phyloP scores from a whole-genome alignment of 1,140 invertebrate species.

The Adoxophyes honmai region DNA sequence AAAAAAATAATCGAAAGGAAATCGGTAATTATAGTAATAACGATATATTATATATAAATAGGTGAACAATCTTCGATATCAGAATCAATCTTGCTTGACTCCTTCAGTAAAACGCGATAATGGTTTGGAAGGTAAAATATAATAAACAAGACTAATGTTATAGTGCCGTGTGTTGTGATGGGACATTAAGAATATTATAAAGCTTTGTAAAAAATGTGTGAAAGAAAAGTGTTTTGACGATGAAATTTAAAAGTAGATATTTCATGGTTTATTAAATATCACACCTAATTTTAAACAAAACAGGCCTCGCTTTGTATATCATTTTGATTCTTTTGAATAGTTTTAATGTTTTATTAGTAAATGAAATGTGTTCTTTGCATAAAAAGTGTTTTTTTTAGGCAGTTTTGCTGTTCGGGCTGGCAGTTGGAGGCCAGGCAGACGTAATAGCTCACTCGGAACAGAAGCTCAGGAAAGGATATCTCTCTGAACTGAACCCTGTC shows the following conservation, averaged over 20 bases:
- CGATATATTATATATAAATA: slow-evolving; percentile 36
- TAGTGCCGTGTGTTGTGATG: too few species aligned
- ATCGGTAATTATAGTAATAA: slow-evolving; percentile 17
- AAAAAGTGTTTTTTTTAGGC: not conserved
- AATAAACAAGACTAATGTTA: too few species aligned
- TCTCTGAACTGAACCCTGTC: slow-evolving; percentile 30
- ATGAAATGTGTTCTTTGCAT: too few species aligned
- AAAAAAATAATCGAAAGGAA: not conserved
- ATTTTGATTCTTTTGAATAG: too few species aligned
- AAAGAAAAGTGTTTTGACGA: too few species aligned
- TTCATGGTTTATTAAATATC: too few species aligned
- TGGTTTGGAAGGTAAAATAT: slow-evolving; percentile 52
- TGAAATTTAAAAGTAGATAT: too few species aligned
- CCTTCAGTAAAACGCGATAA: slow-evolving; percentile 22
- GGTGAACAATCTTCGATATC: slow-evolving; percentile 22
- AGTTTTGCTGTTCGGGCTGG: slow-evolving; percentile 22
- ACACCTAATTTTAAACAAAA: too few species aligned
- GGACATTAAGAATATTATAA: not conserved
- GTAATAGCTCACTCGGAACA: slow-evolving; percentile 41
- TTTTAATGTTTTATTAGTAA: too few species aligned
- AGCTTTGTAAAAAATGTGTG: too few species aligned
- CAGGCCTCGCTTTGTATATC: too few species aligned
- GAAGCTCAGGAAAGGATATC: slow-evolving; percentile 24
- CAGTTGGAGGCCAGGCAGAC: slow-evolving; percentile 36
- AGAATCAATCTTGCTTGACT: slow-evolving; percentile 21